Base-by-base conservation (phyloP, 2,888 invertebrate genomes). In the Ectropis crepuscularia region DNA sequence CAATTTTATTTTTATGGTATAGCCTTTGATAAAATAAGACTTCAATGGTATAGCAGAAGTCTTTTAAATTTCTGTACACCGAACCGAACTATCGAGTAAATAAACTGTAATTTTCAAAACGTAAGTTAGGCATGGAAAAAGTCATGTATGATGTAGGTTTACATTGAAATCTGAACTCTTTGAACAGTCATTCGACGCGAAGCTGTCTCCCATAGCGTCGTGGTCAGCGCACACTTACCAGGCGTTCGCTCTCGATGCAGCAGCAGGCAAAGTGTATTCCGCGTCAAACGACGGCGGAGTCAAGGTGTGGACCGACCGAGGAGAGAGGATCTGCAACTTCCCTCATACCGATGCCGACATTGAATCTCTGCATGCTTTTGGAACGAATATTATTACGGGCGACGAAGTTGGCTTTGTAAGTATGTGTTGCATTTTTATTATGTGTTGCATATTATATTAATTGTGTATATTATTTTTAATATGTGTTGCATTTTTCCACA, bases 251-350 rank as follows among this genome's bases (percentile, higher is more conserved):
- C 72, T 95, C 63, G 91, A 94, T 36, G 92, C 93, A 0, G 87
- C 86, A 12, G 89, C 90, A 12, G 89, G 91, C 39, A 76, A 76
- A 36, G 89, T 93, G 6, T 95, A 94, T 80, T 94, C 95, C 0
- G 91, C 94, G 46, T 95, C 95, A 4, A 95, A 95, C 67, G 96
- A 95, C 72, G 94, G 94, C 5, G 94, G 93, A 6, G 89, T 95
- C 28, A 93, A 93, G 74, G 87, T 94, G 2, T 95, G 95, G 94
- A 86, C 91, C 12, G 65, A 72, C 4, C 71, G 81, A 12, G 91
- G 92, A 10, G 80, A 86, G 37, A 90, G 88, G 74, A 67, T 88
- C 11, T 63, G 78, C 2, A 89, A 91, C 58, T 70, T 90, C 36
- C 78, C 82, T 2, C 74, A 92, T 7, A 83, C 89, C 6, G 93